Conservation (phyloP, 2,888 invertebrate species). For the Nymphalis c-album region DNA sequence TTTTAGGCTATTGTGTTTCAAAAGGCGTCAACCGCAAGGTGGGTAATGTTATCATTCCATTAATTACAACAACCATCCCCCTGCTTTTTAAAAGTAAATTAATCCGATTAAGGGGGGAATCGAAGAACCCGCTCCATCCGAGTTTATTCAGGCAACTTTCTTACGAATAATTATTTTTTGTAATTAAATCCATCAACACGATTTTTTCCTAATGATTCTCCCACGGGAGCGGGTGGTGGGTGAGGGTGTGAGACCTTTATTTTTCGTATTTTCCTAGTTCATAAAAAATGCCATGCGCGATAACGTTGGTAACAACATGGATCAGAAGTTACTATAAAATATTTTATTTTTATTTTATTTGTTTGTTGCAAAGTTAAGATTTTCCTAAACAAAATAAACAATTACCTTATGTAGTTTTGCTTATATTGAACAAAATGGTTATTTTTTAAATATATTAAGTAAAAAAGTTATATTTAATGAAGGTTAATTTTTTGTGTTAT, state of each 20-base stretch:
- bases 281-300: constrained; percentile 33
- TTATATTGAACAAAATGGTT: too few species aligned
- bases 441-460: too few species aligned
- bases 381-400: too few species aligned
- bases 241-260: constrained; percentile 53
- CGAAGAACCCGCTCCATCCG: constrained; percentile 79
- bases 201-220: constrained; percentile 82
- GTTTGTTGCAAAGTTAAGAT: too few species aligned
- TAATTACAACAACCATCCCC: constrained; percentile 79
- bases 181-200: constrained; percentile 83
- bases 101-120: constrained; percentile 80
- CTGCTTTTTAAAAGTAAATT: constrained; percentile 81
- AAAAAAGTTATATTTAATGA: neutral
- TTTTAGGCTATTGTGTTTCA: constrained; percentile 55
- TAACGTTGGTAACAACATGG: constrained; percentile 46
- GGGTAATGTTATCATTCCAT: constrained; percentile 81
- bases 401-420: too few species aligned
- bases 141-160: constrained; percentile 80
- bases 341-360: neutral
- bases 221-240: constrained; percentile 62
- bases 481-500: neutral
- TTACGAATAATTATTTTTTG: constrained; percentile 81
- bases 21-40: constrained; percentile 73
- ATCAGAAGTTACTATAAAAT: constrained; percentile 33
- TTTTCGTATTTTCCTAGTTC: constrained; percentile 56